Evolutionary conservation across 2,888 invertebrate genomes (phyloP), one percentile per base, ranked within the genome.

Genomic region (Pseudeuparius sepicola): DNA sequence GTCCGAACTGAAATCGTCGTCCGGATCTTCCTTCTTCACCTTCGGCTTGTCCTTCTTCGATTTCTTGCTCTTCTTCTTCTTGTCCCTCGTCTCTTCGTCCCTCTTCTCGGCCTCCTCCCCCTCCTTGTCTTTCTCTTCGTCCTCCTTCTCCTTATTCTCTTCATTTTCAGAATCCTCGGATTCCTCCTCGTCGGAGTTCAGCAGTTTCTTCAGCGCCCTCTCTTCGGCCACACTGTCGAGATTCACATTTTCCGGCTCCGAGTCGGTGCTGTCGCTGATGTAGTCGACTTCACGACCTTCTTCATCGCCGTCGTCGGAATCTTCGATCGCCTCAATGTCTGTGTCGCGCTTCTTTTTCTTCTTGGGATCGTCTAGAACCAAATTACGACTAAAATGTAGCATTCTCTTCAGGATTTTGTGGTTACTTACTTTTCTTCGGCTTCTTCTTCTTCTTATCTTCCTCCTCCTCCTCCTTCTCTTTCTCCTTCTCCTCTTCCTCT

Each of bases 251-350:
- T 88, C 61, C 79, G 89, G 55, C 78, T 83, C 31, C 76, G 70
- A 65, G 78, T 86, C 34, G 66, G 72, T 58, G 77, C 86, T 51
- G 73, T 80, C 62, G 78, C 86, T 9, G 71, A 94, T 93, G 55
- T 96, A 96, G 62, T 96, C 96, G 47, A 81, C 73, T 66, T 97
- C 96, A 33, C 87, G 64, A 0, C 94, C 94, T 64, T 96, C 96
- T 52, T 88, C 92, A 58, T 97, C 94, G 0, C 93, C 94, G 58
- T 96, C 94, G 60, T 96, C 96, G 45, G 93, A 93, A 54, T 97
- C 96, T 58, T 96, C 94, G 35, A 85, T 75, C 0, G 92, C 93
- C 56, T 94, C 93, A 46, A 85, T 81, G 42, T 90, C 83, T 0
- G 84, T 80, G 43, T 79, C 81, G 36, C 78, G 78, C 64, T 85